Conservation (phyloP, 2,888 invertebrate species). For the Hipparchia semele region DNA sequence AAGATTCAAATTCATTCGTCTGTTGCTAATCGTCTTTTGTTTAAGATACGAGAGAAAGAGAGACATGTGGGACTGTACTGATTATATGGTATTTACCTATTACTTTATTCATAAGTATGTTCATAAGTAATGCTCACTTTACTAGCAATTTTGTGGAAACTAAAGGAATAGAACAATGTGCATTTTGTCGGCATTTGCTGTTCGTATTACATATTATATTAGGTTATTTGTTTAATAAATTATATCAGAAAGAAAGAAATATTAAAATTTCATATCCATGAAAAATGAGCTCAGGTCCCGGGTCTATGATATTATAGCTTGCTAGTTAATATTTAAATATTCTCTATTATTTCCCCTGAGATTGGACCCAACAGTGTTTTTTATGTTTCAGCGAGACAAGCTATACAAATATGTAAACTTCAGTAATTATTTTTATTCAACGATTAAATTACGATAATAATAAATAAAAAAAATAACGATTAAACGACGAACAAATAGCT, state of each 20-base stretch:
- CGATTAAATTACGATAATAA: too few species aligned
- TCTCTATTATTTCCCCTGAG: slow-evolving; percentile 2
- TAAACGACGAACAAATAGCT: too few species aligned
- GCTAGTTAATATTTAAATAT: slow-evolving; percentile 9
- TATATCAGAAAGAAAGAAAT: neutral
- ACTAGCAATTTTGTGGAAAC: neutral
- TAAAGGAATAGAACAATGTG: neutral
- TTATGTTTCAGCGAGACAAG: neutral
- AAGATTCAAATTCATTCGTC: too few species aligned
- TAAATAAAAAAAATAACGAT: too few species aligned
- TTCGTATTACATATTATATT: neutral
- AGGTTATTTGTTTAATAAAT: neutral
- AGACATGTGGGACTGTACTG: too few species aligned
- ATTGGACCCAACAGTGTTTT: neutral
- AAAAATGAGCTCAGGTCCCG: slow-evolving; percentile 1
- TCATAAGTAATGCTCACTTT: too few species aligned
- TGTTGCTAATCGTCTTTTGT: too few species aligned
- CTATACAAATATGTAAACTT: neutral
- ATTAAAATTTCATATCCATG: neutral
- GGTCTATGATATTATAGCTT: neutral
- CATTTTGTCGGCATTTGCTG: neutral
- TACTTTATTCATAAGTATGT: too few species aligned
- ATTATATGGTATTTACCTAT: too few species aligned
- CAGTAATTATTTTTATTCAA: neutral
- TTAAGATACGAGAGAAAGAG: too few species aligned